These are phyloP conservation scores for Spea bombifrons DNA, from an alignment of 2,113 vertebrate species.

Conservation along the genomic window DNA sequence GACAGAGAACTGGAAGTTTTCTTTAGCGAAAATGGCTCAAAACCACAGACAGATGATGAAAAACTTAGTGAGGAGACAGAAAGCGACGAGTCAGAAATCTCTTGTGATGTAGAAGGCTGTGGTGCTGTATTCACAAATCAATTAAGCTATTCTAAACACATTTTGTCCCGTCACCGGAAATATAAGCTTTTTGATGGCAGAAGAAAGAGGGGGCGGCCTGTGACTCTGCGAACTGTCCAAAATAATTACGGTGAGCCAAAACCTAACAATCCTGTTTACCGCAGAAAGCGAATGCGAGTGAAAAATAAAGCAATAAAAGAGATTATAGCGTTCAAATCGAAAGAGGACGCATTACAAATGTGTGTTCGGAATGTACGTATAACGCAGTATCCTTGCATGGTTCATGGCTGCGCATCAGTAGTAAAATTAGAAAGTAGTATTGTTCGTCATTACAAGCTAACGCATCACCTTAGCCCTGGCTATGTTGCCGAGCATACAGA, in stretches of 20 bases:
- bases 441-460: conserved; percentile 80
- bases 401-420: conserved; percentile 87
- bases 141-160: conserved; percentile 80
- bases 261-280: conserved; percentile 41
- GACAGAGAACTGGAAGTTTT: conserved; percentile 79
- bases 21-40: conserved; percentile 84
- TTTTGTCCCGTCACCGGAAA: conserved; percentile 78
- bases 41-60: conserved; percentile 73
- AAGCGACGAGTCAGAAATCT: conserved; percentile 72
- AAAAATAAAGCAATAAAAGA: conserved; percentile 48
- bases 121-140: conserved; percentile 76
- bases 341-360: conserved; percentile 90
- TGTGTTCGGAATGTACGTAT: conserved; percentile 81
- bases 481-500: conserved; percentile 66
- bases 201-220: conserved; percentile 1
- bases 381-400: conserved; percentile 87
- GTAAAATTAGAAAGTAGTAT: conserved; percentile 81
- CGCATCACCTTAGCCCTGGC: conserved; percentile 73
- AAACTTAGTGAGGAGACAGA: conserved; percentile 68
- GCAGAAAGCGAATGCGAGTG: conserved; percentile 58
- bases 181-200: conserved; percentile 68
- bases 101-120: conserved; percentile 84
- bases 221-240: conserved; percentile 20
- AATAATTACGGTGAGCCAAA: conserved; percentile 52
- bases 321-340: conserved; percentile 68